These are phyloP conservation scores for Phalanger gymnotis DNA, from an alignment of 2,797 vertebrate species.

Conservation along the genomic window DNA sequence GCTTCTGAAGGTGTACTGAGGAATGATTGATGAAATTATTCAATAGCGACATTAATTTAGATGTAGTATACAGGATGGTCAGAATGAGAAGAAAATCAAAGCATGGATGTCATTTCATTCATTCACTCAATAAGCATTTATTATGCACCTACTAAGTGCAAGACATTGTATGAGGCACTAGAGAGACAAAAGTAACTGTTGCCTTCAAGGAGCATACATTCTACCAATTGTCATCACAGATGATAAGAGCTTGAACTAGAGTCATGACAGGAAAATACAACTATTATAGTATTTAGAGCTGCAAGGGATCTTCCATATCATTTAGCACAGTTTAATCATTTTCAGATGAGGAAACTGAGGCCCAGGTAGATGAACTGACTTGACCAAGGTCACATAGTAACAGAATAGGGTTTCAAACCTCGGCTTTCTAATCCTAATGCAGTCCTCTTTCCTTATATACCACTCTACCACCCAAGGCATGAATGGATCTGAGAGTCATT, in stretches of 20 bases:
- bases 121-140: slow-evolving; percentile 4
- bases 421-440: not conserved
- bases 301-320: not conserved
- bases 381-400: not conserved
- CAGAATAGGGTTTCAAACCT: not conserved
- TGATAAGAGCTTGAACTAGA: not conserved
- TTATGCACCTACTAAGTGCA: not conserved
- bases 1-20: not conserved
- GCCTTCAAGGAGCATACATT: not conserved
- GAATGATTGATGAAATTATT: not conserved
- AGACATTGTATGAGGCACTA: not conserved
- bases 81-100: not conserved
- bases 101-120: not conserved
- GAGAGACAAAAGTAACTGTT: not conserved
- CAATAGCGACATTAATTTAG: not conserved
- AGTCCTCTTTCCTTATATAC: not conserved
- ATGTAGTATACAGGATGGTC: not conserved
- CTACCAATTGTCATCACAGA: not conserved
- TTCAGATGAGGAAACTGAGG: not conserved
- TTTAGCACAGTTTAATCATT: not conserved
- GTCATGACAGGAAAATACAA: not conserved
- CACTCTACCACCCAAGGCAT: not conserved
- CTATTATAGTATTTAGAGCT: not conserved
- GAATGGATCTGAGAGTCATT: not conserved
- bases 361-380: not conserved